Base-by-base conservation (phyloP, 2,113 vertebrate genomes). In the Ophthalmolycus amberensis region DNA sequence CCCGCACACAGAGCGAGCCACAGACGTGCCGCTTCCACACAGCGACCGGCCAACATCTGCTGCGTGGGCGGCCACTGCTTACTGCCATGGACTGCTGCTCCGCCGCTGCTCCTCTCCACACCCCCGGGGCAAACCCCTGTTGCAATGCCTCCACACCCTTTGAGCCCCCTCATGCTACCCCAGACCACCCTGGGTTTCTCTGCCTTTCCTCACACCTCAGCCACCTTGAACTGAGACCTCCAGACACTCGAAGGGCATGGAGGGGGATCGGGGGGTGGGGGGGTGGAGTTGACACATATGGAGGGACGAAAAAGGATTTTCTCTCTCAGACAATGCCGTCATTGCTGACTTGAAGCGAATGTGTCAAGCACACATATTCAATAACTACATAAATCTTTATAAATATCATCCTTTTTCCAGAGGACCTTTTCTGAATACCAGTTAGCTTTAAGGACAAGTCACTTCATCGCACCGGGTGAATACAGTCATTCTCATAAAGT, bases 21-120 rank as follows among this genome's bases (percentile, higher is more conserved):
- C 87, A 87, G 87, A 88, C 89, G 59, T 77, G 79, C 89, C 29
- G 72, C 84, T 77, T 90, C 87, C 85, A 71, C 86, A 42, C 85
- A 85, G 86, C 94, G 94, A 95, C 94, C 94, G 92, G 89, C 81
- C 85, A 82, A 89, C 90, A 94, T 94, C 91, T 94, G 92, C 88
- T 92, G 89, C 34, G 77, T 63, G 74, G 87, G 85, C 83, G 86
- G 86, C 76, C 46, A 27, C 86, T 42, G 80, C 82, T 74, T 5
- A 62, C 85, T 34, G 2, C 78, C 77, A 59, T 52, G 0, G 58
- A 34, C 79, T 40, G 76, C 83, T 78, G 76, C 83, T 78, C 71
- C 73, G 0, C 60, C 40, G 25, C 82, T 50, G 76, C 68, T 80
- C 72, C 73, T 62, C 88, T 69, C 75, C 60, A 69, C 80, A 59